Conservation (phyloP, 2,888 invertebrate species). For the Aromia moschata region DNA sequence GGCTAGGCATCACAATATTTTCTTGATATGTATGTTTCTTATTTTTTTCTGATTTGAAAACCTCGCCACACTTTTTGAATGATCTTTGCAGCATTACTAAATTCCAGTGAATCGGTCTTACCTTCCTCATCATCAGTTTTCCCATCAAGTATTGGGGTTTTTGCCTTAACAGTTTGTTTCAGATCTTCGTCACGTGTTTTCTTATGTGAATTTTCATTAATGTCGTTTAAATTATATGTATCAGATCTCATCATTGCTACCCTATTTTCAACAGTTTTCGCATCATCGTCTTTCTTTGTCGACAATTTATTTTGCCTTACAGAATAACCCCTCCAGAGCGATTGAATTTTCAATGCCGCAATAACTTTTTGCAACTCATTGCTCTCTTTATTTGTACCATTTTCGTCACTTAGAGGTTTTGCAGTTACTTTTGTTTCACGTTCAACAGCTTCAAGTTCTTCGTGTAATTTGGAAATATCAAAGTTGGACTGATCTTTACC, state of each 20-base stretch:
- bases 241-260: no score
- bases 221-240: not conserved
- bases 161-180: not conserved
- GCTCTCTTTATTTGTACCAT: not conserved
- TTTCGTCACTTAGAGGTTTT: no score
- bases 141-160: no score
- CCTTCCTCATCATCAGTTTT: not conserved
- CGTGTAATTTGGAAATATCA: conserved; percentile 40
- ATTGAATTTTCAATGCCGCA: conserved; percentile 42
- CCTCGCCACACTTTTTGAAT: conserved; percentile 32
- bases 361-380: not conserved
- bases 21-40: not conserved
- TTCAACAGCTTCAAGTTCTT: conserved; percentile 36
- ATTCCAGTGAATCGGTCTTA: not conserved
- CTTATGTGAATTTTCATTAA: not conserved
- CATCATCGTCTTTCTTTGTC: conserved; percentile 18
- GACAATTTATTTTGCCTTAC: conserved; percentile 41
- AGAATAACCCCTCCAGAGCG: conserved; percentile 40
- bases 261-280: not conserved
- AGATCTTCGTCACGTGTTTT: not conserved
- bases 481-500: conserved; percentile 26
- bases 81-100: conserved; percentile 4
- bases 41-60: conserved; percentile 27
- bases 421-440: conserved; percentile 34
- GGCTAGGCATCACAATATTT: not conserved